phyloP scores from a whole-genome alignment of 2,113 vertebrate species.

The Callopanchax toddi region DNA sequence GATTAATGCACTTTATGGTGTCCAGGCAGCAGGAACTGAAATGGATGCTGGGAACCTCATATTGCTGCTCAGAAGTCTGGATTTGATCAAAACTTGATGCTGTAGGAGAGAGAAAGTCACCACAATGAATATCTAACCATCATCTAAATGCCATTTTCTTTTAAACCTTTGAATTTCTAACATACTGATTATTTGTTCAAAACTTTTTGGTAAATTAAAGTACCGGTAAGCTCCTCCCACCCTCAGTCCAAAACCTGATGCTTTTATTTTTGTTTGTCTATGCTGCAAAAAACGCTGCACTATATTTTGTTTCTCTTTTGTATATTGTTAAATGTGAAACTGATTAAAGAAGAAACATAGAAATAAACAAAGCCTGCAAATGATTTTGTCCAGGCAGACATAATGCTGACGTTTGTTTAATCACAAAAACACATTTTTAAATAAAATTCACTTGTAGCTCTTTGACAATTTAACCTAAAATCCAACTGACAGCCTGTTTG shows the following conservation, averaged over 20 bases:
- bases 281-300: background rate
- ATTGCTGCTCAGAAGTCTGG: background rate
- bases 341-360: slow-evolving; percentile 19
- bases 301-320: background rate
- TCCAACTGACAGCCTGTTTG: no score
- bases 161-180: slow-evolving; percentile 6
- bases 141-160: background rate
- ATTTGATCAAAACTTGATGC: background rate
- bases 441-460: no score
- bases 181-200: slow-evolving; percentile 24
- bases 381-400: background rate
- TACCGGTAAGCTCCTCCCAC: background rate
- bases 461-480: no score
- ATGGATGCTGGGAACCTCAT: slow-evolving; percentile 18
- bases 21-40: slow-evolving; percentile 34
- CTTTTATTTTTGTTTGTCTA: background rate
- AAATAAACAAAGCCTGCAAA: background rate
- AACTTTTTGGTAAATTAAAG: slow-evolving; percentile 28
- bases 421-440: no score
- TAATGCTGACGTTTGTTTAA: no score
- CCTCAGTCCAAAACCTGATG: background rate
- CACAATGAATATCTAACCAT: no score
- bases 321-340: background rate
- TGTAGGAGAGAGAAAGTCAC: no score
- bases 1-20: slow-evolving; percentile 30